A percentile compares a stretch with the other conserved stretches of the same genome.
Conservation (phyloP, 2,797 vertebrate species). For the Acipenser oxyrinchus region DNA sequence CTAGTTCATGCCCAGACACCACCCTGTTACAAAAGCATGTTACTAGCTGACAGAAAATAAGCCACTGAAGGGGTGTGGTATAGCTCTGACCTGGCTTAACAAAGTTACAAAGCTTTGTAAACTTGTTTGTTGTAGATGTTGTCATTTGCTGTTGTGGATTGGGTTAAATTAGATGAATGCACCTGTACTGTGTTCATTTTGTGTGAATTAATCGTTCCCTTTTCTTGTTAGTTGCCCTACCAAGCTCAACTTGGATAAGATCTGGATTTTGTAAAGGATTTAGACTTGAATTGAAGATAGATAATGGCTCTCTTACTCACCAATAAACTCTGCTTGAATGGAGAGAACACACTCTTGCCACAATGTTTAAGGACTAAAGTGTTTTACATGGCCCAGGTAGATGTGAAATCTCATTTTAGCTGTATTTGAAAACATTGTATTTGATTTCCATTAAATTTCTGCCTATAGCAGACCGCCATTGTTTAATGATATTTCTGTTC, state of each 20-base stretch:
- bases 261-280: neutral
- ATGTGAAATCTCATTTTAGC: constrained; percentile 5
- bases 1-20: no score
- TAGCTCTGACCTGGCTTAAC: no score
- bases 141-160: no score
- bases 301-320: no score
- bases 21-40: no score
- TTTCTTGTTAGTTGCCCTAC: neutral
- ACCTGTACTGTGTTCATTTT: neutral
- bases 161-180: no score
- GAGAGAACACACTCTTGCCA: constrained; percentile 5
- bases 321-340: constrained; percentile 1
- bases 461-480: neutral
- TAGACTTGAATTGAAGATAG: no score
- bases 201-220: neutral
- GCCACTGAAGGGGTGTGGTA: no score
- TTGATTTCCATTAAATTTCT: neutral
- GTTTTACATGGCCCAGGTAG: neutral
- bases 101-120: no score
- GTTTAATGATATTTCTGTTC: constrained; percentile 5
- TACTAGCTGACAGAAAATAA: no score
- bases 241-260: neutral
- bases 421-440: constrained; percentile 10
- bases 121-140: no score
- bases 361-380: constrained; percentile 6